Conservation (phyloP, 2,888 invertebrate species). For the Heteropelma amictum region DNA sequence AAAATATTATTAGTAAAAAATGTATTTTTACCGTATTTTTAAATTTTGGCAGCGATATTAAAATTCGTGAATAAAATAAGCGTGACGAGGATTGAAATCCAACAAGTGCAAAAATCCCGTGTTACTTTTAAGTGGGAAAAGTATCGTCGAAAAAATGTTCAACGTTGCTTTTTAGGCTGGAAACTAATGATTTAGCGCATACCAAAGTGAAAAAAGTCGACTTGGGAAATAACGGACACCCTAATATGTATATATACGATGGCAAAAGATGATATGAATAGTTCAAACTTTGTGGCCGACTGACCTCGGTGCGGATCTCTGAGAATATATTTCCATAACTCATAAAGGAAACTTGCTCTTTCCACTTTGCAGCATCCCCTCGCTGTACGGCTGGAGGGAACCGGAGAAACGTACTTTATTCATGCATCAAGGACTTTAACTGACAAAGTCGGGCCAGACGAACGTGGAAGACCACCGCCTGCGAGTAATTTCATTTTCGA, state of each 20-base stretch:
- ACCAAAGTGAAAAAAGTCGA: no score
- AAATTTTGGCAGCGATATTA: no score
- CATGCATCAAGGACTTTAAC: constrained; percentile 20
- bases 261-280: constrained; percentile 34
- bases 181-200: no score
- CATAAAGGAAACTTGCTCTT: constrained; percentile 28
- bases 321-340: constrained; percentile 54
- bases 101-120: no score
- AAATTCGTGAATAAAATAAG: no score
- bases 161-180: no score
- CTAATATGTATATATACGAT: constrained; percentile 11
- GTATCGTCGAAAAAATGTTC: no score
- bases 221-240: no score
- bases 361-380: neutral
- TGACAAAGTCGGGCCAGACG: neutral
- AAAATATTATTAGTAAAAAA: no score
- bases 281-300: constrained; percentile 46
- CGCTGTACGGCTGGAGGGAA: constrained; percentile 25
- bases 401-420: constrained; percentile 17
- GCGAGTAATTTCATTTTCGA: neutral
- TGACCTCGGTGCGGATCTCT: constrained; percentile 39
- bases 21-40: no score
- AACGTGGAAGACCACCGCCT: constrained; percentile 1
- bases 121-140: no score
- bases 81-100: no score